These are phyloP conservation scores for Teleogryllus occipitalis DNA, from an alignment of 1,140 invertebrate species.

Conservation along the genomic window DNA sequence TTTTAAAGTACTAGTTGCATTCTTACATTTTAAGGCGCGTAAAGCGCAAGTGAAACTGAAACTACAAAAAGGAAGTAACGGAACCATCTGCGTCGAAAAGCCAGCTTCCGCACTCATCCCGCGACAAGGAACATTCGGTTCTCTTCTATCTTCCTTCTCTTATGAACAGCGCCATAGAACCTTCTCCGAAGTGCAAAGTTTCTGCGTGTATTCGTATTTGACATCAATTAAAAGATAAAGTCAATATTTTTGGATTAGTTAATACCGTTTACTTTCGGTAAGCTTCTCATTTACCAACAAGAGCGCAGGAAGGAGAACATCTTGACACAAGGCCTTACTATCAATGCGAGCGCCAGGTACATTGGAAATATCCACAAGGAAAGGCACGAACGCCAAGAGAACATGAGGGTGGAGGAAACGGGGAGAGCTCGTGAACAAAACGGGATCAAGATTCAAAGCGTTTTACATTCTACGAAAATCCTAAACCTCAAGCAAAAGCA, in stretches of 20 bases:
- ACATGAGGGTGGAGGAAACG: not conserved
- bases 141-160: too few relatives aligned
- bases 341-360: not conserved
- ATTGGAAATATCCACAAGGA: slow-evolving; percentile 6
- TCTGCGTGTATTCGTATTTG: not conserved
- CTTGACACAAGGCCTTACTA: not conserved
- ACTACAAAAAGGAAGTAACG: too few relatives aligned
- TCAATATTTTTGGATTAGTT: not conserved
- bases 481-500: slow-evolving; percentile 8
- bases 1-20: too few relatives aligned
- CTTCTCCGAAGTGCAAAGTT: not conserved
- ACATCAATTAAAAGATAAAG: not conserved
- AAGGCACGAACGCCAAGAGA: not conserved
- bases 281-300: not conserved
- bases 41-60: too few relatives aligned
- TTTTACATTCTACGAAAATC: slow-evolving; percentile 11
- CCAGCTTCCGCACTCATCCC: not conserved
- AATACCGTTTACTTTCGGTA: not conserved
- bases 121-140: not conserved
- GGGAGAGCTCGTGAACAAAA: not conserved
- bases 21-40: too few relatives aligned
- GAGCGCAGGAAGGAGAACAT: not conserved
- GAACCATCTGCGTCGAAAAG: too few relatives aligned
- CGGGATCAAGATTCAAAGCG: slow-evolving; percentile 8
- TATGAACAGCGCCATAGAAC: too few relatives aligned